Base-by-base conservation (phyloP, 1,140 invertebrate species). In the Tribolium madens region DNA sequence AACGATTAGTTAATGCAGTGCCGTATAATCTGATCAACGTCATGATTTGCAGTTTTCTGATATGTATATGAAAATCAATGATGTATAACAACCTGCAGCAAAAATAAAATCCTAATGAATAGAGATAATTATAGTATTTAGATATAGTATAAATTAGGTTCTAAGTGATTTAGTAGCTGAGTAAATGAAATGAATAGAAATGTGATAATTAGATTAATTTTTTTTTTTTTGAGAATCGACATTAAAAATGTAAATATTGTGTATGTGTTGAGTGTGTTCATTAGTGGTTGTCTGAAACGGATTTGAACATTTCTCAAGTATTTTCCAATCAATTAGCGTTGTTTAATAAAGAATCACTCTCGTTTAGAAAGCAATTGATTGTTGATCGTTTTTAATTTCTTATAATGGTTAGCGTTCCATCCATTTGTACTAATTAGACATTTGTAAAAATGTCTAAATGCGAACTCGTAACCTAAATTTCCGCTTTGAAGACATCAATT, bases 401-500 rank as follows among this genome's bases (percentile, higher is more conserved):
- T 33, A 12, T 33, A 64, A 33, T 33, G 14, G 26, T 18, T 33
- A 12, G 26, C 18, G 5, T 14, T 53, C 50, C 53, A 60, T 18
- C 14, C 53, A 60, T n/a, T 60, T 60, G 57, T 64, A 64, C 31
- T 14, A 64, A 64, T 64, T 64, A 33, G 57, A 64, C 26, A 64
- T 64, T 31, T 64, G 21, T 64, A 64, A 64, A 64, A 64, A 64
- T 64, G 26, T 31, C 12, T 64, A 33, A 31, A 64, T 13, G 57
- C 57, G 57, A 64, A 64, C 57, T 64, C 57, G 18, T 64, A 64
- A 64, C 57, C 57, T n/a, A 64, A 31, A 64, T 64, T 33, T 64
- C 26, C 26, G 1, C 14, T 13, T 64, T n/a, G 10, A 33, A 64
- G 21, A 64, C 26, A 64, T 18, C 21, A 33, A 33, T 64, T 64